A percentile compares a stretch with the other conserved stretches of the same genome.
phyloP scores from a whole-genome alignment of 2,113 vertebrate species.

The Lamprologus callipterus region DNA sequence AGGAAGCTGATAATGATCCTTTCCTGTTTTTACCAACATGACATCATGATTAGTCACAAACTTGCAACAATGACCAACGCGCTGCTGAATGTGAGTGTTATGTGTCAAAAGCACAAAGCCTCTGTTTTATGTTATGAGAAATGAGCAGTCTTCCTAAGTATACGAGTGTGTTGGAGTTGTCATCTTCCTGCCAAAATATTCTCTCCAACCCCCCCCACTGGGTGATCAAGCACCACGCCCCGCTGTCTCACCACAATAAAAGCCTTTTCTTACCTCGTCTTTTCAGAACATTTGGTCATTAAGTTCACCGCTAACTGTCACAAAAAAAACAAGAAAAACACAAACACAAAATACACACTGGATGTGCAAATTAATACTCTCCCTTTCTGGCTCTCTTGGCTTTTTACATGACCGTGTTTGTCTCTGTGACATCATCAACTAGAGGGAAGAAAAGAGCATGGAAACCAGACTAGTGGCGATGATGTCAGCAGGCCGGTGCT shows the following conservation, averaged over 20 bases:
- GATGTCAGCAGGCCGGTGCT: slow-evolving; percentile 44
- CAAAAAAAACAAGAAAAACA: background rate
- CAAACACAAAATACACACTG: background rate
- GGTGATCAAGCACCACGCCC: background rate
- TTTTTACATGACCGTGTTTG: background rate
- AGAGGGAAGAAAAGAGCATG: background rate
- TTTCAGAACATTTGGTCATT: background rate
- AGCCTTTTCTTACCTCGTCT: background rate
- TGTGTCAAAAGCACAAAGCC: slow-evolving; percentile 23
- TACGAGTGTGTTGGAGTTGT: background rate
- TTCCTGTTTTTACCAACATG: slow-evolving; percentile 5
- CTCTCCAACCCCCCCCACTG: background rate
- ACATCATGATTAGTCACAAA: slow-evolving; percentile 17
- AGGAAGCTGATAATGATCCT: background rate
- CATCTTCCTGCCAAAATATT: slow-evolving; percentile 34
- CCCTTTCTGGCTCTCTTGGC: background rate
- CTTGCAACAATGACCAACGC: background rate
- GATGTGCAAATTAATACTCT: slow-evolving; percentile 1
- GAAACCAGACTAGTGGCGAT: slow-evolving; percentile 19
- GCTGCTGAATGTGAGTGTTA: background rate
- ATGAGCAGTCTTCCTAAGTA: background rate
- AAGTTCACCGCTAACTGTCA: background rate
- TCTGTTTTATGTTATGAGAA: slow-evolving; percentile 11
- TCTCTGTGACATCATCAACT: slow-evolving; percentile 9
- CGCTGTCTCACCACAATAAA: slow-evolving; percentile 10